Evolutionary conservation across 2,797 vertebrate genomes (phyloP), one percentile per base, ranked within the genome.

Genomic region (Xyrichtys novacula): DNA sequence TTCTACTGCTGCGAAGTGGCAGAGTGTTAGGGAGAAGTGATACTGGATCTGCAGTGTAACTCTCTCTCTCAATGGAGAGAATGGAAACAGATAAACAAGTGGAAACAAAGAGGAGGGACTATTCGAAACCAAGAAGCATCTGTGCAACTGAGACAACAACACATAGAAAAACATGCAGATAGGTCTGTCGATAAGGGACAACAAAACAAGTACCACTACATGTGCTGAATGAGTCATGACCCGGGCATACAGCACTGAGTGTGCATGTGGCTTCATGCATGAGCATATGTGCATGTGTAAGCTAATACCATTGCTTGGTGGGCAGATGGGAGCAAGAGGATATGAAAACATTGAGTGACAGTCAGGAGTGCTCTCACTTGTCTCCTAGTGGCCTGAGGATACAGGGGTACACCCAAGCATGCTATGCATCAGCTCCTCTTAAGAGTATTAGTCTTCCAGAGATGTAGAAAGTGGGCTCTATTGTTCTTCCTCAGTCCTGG

Each of bases 311-410:
- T 77, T 74, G 83, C 63, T 69, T 81, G 57, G 70, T 38, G 42
- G 57, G 80, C 78, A 80, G 85, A 90, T 85, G 87, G 85, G 74
- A 82, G 85, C 79, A 91, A 84, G 56, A 74, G 65, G 70, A 49
- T 76, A 80, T 85, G 77, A 84, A 88, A 88, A 89, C 83, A 80
- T 25, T 80, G 67, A 88, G 44, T 88, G 88, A 89, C 84, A 81
- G 62, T 59, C 61, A 20, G 65, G 84, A 91, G 89, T 89, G 86
- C 66, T 71, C 78, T 84, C 71, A 82, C 85, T 89, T 81, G 57
- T 71, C 81, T 87, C 31, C 58, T 19, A 0, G 36, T 76, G 52
- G 73, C 85, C 85, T 38, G 67, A 79, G 80, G 84, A 68, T 15
- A 71, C 16, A 19, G 46, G 59, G 69, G 28, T 83, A 79, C 83